Conservation (phyloP, 2,797 vertebrate species). For the Hapalemur alaotrensis region DNA sequence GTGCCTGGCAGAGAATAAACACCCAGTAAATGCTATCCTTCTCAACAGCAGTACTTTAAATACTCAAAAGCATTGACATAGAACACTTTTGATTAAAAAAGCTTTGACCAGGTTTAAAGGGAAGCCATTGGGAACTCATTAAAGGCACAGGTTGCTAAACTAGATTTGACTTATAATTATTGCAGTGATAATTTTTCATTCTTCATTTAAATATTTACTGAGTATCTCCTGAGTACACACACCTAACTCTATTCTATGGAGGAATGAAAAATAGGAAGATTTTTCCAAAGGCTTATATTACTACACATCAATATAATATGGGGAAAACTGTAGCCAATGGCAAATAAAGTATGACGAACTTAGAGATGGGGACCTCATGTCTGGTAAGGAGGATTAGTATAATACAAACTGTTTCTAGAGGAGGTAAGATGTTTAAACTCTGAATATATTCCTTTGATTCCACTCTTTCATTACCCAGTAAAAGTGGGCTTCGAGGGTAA, state of each 20-base stretch:
- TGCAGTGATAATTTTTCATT: not conserved
- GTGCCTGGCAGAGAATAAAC: not conserved
- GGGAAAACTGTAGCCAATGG: not conserved
- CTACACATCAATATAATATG: accelerated
- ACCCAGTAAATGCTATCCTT: not conserved
- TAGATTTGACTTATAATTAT: not conserved
- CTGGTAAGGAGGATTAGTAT: not conserved
- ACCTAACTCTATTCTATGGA: not conserved
- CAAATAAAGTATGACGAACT: not conserved
- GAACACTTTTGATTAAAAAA: not conserved
- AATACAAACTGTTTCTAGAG: not conserved
- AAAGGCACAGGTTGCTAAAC: not conserved
- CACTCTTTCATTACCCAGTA: not conserved
- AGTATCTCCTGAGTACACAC: not conserved
- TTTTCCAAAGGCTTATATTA: not conserved
- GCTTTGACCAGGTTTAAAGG: not conserved
- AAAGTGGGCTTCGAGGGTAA: not conserved
- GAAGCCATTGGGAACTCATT: not conserved
- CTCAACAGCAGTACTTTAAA: not conserved
- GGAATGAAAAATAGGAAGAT: not conserved
- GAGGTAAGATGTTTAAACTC: not conserved
- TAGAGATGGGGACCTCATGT: not conserved
- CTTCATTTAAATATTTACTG: conserved; percentile 18
- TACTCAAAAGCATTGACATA: not conserved
- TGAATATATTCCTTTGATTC: not conserved